phyloP scores from a whole-genome alignment of 2,113 vertebrate species.

The Halcyon senegalensis region DNA sequence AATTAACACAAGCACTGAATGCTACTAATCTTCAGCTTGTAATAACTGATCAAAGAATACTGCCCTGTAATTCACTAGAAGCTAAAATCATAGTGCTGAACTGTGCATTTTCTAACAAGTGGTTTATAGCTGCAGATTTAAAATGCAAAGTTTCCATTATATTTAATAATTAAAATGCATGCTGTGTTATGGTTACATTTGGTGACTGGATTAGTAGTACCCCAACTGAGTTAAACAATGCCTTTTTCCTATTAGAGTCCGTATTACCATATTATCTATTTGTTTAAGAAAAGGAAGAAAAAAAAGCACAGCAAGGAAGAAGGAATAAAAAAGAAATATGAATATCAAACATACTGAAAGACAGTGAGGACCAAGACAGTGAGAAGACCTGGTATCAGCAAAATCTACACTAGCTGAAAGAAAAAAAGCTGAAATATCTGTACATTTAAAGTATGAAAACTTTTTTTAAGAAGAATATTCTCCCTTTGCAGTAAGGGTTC shows the following conservation, averaged over 20 bases:
- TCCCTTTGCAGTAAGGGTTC: not conserved
- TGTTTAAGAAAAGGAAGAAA: constrained; percentile 58
- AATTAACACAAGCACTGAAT: constrained; percentile 48
- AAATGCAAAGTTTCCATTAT: constrained; percentile 60
- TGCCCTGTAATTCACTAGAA: constrained; percentile 47
- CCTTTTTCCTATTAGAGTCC: constrained; percentile 60
- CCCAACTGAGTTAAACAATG: constrained; percentile 57
- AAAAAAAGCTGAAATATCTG: constrained; percentile 14
- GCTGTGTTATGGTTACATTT: constrained; percentile 64
- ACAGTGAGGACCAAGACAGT: constrained; percentile 32
- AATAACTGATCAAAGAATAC: constrained; percentile 64
- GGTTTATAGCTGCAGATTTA: constrained; percentile 38
- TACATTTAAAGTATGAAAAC: constrained; percentile 19
- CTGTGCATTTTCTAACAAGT: constrained; percentile 50
- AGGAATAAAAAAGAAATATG: constrained; percentile 56
- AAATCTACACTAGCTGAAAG: not conserved
- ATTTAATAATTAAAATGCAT: constrained; percentile 67
- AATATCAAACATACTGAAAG: constrained; percentile 56
- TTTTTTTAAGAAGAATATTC: not conserved
- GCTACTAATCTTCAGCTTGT: constrained; percentile 30
- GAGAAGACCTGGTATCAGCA: constrained; percentile 31
- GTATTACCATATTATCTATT: constrained; percentile 57
- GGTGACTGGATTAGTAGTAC: constrained; percentile 62
- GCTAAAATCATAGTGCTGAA: constrained; percentile 45
- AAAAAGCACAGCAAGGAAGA: constrained; percentile 44